Evolutionary conservation across 1,140 invertebrate species (phyloP), one percentile per base, ranked within the genome.

Genomic region (Drosophila bifasciata): DNA sequence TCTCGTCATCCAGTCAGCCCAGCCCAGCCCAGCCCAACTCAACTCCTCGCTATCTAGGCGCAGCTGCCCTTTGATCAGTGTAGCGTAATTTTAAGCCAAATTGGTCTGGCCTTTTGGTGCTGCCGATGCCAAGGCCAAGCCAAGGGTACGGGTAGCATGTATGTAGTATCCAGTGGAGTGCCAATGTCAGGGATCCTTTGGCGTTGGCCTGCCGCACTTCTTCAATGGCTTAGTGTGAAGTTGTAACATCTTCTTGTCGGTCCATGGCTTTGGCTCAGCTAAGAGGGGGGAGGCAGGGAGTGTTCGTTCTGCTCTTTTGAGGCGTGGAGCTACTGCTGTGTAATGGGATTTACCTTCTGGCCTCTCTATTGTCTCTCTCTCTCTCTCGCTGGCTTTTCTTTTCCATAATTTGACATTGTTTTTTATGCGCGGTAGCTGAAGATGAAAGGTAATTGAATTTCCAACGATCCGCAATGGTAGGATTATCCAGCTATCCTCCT

Each of bases 61-160:
- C 84, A 88, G 79, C 84, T 89, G 84, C 78, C 76, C 74, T 84
- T 83, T 90, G 89, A 90, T 90, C 89, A 83, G 72, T 89, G 70
- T 86, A 86, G 60, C 84, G 84, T 83, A 77, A 83, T 90, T 84
- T 89, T 90, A 90, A 90, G 85, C 89, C 81, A 81, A 90, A 90
- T 89, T 90, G 80, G 63, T 56, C 17, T 25, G 11, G 45, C 51
- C 53, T 80, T 81, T 76, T 64, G 45, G 19, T 44, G 59, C 19
- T 74, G 64, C 43, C 43, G 43, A 1, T 8, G 32, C 25, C 28
- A 19, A 25, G 28, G 49, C 49, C 49, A 40, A 9, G 13, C 2
- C 25, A 28, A 19, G 16, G 13, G 57, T 1, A 16, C 15, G 19
- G 39, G 17, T 39, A 50, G 45, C 64, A 61, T 23, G 41, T 53